A percentile compares a stretch with the other conserved stretches of the same genome.
Conservation (phyloP, 2,113 vertebrate genomes). For the Sylvietta virens region DNA sequence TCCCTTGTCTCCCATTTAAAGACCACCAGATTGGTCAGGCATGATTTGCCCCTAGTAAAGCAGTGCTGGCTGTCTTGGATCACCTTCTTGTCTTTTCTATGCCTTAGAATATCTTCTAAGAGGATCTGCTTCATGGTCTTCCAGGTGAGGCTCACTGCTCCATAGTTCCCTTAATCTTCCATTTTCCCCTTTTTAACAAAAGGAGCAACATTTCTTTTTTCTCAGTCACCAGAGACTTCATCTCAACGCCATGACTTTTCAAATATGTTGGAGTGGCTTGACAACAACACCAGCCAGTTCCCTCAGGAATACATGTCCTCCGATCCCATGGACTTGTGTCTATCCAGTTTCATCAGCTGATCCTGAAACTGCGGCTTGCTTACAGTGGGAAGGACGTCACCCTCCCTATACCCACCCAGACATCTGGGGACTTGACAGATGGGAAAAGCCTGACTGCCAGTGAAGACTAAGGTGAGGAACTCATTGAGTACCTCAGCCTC, state of each 20-base stretch:
- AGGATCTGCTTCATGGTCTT: neutral
- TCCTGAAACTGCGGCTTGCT: neutral
- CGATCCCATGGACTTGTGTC: neutral
- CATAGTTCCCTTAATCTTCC: too few species aligned
- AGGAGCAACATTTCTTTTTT: neutral
- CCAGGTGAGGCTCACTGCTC: neutral
- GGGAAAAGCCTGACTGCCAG: neutral
- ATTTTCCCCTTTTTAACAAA: neutral
- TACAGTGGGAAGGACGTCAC: neutral
- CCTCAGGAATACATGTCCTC: neutral
- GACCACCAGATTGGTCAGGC: neutral
- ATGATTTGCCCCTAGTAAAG: neutral
- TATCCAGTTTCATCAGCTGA: neutral
- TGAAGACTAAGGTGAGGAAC: neutral
- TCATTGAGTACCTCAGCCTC: too few species aligned
- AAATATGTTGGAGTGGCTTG: neutral
- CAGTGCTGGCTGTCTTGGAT: neutral
- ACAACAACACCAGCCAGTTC: neutral
- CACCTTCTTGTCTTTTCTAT: neutral
- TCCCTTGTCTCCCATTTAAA: neutral
- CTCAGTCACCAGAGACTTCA: neutral
- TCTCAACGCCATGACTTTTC: neutral
- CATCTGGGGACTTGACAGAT: neutral
- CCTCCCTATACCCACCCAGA: too few species aligned
- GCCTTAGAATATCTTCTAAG: neutral